phyloP scores from a whole-genome alignment of 2,888 invertebrate species.

The Drosophila putrida region DNA sequence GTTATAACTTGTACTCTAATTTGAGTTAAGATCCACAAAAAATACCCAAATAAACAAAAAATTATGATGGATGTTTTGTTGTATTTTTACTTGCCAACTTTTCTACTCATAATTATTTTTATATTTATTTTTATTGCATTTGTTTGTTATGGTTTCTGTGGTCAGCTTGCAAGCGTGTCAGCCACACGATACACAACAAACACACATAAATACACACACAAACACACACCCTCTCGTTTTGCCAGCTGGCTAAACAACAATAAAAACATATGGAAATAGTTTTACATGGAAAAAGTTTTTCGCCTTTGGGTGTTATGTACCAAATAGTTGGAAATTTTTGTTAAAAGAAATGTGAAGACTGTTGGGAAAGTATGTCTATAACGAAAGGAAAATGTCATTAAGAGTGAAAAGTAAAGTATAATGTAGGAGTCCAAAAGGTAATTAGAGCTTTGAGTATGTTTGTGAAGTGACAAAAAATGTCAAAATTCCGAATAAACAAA shows the following conservation, averaged over 20 bases:
- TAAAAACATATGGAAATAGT: constrained; percentile 43
- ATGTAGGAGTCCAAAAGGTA: constrained; percentile 9
- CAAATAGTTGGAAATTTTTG: constrained; percentile 34
- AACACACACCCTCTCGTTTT: neutral
- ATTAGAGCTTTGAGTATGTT: constrained; percentile 11
- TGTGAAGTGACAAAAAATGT: constrained; percentile 5
- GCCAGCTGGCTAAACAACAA: constrained; percentile 10
- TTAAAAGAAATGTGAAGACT: constrained; percentile 18
- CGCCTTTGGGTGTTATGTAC: constrained; percentile 29
- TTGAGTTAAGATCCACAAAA: constrained; percentile 28
- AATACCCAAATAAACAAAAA: constrained; percentile 15
- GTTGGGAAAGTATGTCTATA: constrained; percentile 6
- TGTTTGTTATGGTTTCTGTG: constrained; percentile 67
- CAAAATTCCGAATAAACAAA: constrained; percentile 1
- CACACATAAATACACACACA: constrained; percentile 1
- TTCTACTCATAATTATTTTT: constrained; percentile 59
- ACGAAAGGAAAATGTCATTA: constrained; percentile 2
- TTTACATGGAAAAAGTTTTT: constrained; percentile 47
- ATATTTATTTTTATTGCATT: constrained; percentile 68
- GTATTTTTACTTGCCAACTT: constrained; percentile 42
- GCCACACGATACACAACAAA: constrained; percentile 14
- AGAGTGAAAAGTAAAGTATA: neutral
- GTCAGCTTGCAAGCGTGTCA: constrained; percentile 38
- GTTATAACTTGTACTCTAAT: constrained; percentile 55
- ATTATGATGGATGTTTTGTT: constrained; percentile 24